Evolutionary conservation across 1,140 invertebrate genomes (phyloP).

Genomic region (Neodiprion virginianus): DNA sequence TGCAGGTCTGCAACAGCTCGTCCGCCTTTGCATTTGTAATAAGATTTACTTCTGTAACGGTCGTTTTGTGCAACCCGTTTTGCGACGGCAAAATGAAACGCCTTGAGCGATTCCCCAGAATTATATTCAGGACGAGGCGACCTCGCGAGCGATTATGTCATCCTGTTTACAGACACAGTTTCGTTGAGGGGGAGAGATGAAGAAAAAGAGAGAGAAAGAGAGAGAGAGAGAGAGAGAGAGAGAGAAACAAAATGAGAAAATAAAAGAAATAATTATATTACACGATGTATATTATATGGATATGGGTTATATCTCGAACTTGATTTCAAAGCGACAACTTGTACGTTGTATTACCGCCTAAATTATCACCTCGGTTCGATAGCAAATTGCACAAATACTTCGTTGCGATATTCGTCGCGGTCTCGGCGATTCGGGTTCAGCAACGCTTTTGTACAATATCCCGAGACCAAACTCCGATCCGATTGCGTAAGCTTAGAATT

Average conservation of each 20-base stretch:
- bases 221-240: neutral
- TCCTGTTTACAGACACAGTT: neutral
- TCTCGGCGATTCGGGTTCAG: neutral
- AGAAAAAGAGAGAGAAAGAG: neutral
- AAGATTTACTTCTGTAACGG: neutral
- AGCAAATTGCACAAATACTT: neutral
- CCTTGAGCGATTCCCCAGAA: neutral
- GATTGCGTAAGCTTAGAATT: neutral
- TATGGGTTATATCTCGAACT: neutral
- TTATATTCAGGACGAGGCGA: constrained; percentile 5
- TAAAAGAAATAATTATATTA: neutral
- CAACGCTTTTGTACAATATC: neutral
- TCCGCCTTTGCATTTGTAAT: neutral
- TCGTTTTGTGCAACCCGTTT: neutral
- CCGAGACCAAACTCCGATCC: neutral
- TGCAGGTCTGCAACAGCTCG: neutral
- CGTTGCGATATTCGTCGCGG: neutral
- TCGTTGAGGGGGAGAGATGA: neutral
- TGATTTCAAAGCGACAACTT: no score
- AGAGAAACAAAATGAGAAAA: neutral
- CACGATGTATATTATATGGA: neutral
- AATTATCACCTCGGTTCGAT: neutral
- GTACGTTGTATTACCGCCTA: neutral
- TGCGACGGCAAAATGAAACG: neutral
- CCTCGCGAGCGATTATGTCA: constrained; percentile 3